These are phyloP conservation scores for Leucophenga montana DNA, from an alignment of 2,888 invertebrate species.

Conservation along the genomic window DNA sequence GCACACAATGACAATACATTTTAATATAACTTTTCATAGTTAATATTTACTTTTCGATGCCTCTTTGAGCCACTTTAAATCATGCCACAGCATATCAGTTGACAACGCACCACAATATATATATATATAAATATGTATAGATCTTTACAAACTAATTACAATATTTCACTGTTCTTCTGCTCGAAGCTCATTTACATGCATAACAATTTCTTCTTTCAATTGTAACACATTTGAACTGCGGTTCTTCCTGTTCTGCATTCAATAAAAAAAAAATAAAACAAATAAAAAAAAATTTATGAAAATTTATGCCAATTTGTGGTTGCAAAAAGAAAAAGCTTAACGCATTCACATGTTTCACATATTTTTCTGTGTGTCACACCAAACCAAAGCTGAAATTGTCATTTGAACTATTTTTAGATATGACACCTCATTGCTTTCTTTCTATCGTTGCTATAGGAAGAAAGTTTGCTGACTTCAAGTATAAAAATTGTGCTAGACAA, in stretches of 20 bases:
- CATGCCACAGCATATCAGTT: too few relatives aligned
- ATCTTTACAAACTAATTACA: neutral
- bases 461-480: slow-evolving; percentile 5
- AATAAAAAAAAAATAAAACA: too few relatives aligned
- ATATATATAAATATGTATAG: neutral
- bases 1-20: too few relatives aligned
- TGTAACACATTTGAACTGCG: neutral
- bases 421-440: neutral
- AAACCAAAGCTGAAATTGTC: neutral
- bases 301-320: slow-evolving; percentile 28
- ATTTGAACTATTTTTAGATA: neutral
- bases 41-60: too few relatives aligned
- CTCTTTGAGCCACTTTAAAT: too few relatives aligned
- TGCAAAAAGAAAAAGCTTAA: neutral
- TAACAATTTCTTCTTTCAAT: neutral
- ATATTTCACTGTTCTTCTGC: neutral
- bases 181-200: neutral
- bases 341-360: slow-evolving; percentile 13
- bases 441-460: slow-evolving; percentile 10
- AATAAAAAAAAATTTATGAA: neutral
- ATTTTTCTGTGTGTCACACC: neutral
- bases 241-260: neutral
- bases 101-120: too few relatives aligned
- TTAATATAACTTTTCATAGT: too few relatives aligned
- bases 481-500: slow-evolving; percentile 25